Evolutionary conservation across 1,140 invertebrate species (phyloP), one percentile per base, ranked within the genome.

Genomic region (Orius laevigatus): DNA sequence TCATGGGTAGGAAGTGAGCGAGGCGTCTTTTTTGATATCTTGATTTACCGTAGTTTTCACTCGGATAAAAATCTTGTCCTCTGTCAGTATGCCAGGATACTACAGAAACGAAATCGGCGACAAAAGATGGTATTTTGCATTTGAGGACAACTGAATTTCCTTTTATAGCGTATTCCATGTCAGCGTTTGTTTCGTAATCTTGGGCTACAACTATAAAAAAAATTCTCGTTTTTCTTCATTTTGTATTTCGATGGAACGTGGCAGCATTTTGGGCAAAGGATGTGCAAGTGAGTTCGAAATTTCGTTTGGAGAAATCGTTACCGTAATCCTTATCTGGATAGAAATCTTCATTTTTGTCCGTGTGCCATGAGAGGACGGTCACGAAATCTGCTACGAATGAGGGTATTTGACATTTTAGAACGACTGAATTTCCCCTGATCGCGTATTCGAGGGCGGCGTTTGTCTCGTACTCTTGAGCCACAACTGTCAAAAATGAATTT

Each of bases 371-470:
- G 19, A 84, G 72, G 42, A 93, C 82, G 53, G 75, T 75, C 45
- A 94, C 80, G 63, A 91, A 93, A 66, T 93, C 87, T 18, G 83
- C 83, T 39, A 92, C 86, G 65, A 89, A 93, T 15, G 81, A 84
- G 15, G 90, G 89, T 56, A 94, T 87, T 61, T 83, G 79, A 70
- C 90, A 94, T 63, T 88, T 89, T 41, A 95, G 70, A 55, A 94
- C 79, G 12, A 87, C 89, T 36, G 86, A 81, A 66, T 93, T 92
- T 45, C 87, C 87, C 61, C 80, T 76, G 57, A 92, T 92, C 3
- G 89, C 86, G 67, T 90, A 92, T 54, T 89, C 87, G 63, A 91
- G 89, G 68, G 85, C 84, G 56, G 89, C 86, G 66, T 90, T 84
- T 12, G 83, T 85, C 58, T 87, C 81, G 67, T 88, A 91, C 60